Evolutionary conservation across 2,888 invertebrate species (phyloP).

Genomic region (Drosophila helvetica): DNA sequence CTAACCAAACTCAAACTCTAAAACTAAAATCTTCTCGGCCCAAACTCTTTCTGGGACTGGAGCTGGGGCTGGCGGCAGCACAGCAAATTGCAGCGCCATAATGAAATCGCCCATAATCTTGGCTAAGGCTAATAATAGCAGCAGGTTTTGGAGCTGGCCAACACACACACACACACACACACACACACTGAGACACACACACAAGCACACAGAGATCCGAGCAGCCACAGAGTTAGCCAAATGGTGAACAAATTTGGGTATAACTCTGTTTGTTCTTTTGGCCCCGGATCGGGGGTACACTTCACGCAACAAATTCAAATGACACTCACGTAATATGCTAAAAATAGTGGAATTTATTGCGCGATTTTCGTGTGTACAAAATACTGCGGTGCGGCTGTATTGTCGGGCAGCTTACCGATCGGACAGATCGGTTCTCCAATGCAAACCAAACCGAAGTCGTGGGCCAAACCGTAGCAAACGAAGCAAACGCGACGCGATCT

Average conservation of each 20-base stretch:
- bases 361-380: constrained; percentile 35
- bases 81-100: constrained; percentile 53
- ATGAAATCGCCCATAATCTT: constrained; percentile 72
- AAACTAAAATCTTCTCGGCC: constrained; percentile 38
- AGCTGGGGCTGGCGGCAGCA: constrained; percentile 16
- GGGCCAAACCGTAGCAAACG: constrained; percentile 38
- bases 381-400: constrained; percentile 32
- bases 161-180: constrained; percentile 32
- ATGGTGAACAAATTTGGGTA: constrained; percentile 43
- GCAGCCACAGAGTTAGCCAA: constrained; percentile 9
- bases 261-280: constrained; percentile 50
- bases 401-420: constrained; percentile 25
- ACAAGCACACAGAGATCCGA: constrained; percentile 29
- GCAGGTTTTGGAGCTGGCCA: constrained; percentile 72
- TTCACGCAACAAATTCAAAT: constrained; percentile 59
- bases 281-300: constrained; percentile 27
- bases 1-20: constrained; percentile 24
- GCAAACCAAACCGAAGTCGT: constrained; percentile 19
- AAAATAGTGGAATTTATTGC: constrained; percentile 72
- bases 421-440: constrained; percentile 15
- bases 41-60: constrained; percentile 6
- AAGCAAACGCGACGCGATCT: constrained; percentile 59
- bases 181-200: constrained; percentile 27
- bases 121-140: constrained; percentile 79
- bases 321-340: constrained; percentile 77